Evolutionary conservation across 2,888 invertebrate species (phyloP).

Genomic region (Apotomis capreana): DNA sequence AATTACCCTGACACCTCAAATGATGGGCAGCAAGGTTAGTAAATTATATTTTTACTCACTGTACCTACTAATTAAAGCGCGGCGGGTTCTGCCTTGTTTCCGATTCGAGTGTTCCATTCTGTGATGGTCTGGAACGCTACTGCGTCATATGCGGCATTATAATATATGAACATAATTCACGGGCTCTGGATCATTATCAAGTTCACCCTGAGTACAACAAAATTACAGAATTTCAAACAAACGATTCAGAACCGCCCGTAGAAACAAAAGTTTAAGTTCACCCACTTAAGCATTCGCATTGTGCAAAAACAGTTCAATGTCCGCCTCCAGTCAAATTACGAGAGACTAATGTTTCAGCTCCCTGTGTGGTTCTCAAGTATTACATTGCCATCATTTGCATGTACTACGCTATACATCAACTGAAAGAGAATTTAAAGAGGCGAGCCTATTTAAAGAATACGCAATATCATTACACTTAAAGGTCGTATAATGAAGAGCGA

Average conservation of each 20-base stretch:
- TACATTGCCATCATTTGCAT: neutral
- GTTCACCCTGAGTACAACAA: neutral
- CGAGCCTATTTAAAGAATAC: neutral
- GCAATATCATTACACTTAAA: conserved; percentile 22
- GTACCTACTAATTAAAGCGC: no score
- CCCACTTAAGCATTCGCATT: neutral
- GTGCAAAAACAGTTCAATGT: neutral
- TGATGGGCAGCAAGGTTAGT: no score
- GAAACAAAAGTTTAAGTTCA: neutral
- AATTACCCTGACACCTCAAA: no score
- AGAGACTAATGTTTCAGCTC: neutral
- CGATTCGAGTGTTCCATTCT: no score
- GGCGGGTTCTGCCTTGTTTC: no score
- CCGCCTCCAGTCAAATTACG: neutral
- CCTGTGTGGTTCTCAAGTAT: neutral
- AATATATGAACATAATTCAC: neutral
- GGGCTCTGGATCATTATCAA: neutral
- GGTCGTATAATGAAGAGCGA: conserved; percentile 29
- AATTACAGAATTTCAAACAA: neutral
- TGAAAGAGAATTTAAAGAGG: neutral
- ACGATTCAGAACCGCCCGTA: neutral
- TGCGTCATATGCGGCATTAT: no score
- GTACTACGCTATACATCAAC: neutral
- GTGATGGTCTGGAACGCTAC: no score
- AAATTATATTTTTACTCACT: no score